phyloP scores from a whole-genome alignment of 2,113 vertebrate genomes.

The Perca schrenkii region DNA sequence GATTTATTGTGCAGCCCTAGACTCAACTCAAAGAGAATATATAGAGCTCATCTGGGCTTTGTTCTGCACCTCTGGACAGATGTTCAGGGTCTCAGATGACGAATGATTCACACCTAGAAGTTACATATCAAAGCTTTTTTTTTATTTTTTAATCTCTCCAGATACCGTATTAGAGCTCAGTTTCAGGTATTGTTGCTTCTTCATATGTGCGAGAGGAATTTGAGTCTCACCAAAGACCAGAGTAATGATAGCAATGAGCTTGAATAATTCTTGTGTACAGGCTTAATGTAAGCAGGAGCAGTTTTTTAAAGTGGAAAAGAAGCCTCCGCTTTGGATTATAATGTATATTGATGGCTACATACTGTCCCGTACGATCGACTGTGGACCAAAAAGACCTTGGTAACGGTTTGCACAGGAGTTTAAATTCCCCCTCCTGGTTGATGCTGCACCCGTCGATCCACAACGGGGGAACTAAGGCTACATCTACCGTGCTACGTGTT shows the following conservation, averaged over 20 bases:
- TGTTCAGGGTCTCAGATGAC: background rate
- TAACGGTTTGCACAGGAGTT: constrained; percentile 12
- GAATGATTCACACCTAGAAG: background rate
- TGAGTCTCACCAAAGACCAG: constrained; percentile 57
- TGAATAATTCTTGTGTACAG: background rate
- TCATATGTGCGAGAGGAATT: background rate
- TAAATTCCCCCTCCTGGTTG: background rate
- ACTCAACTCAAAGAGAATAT: background rate
- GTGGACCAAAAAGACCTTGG: constrained; percentile 36
- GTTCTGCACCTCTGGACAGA: background rate
- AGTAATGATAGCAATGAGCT: background rate
- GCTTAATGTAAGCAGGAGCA: constrained; percentile 4
- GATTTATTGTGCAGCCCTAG: no score
- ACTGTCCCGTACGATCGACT: background rate
- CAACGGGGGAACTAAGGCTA: background rate
- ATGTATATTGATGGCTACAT: background rate
- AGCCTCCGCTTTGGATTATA: background rate
- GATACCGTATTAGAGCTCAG: background rate
- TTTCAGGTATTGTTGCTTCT: background rate
- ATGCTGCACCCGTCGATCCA: background rate
- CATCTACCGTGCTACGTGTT: no score
- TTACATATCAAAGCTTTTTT: constrained; percentile 13
- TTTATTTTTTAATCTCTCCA: background rate
- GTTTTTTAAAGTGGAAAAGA: background rate
- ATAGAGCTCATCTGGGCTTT: constrained; percentile 8